These are phyloP conservation scores for Centropus bengalensis DNA, from an alignment of 2,113 vertebrate genomes.

Conservation along the genomic window DNA sequence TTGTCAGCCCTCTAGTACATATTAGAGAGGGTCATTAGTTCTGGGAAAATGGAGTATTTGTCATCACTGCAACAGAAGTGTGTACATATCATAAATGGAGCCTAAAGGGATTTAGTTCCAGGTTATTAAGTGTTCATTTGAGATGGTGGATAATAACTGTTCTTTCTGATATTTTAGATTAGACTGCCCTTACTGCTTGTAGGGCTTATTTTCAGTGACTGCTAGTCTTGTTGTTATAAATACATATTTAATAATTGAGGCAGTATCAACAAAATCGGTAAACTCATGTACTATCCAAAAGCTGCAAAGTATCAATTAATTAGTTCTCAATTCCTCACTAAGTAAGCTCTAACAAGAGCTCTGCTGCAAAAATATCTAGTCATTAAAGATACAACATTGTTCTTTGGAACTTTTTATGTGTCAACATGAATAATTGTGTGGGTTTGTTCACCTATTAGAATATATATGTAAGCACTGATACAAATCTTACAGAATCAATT, in stretches of 20 bases:
- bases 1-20: slow-evolving; percentile 32
- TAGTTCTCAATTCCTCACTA: neutral
- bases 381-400: neutral
- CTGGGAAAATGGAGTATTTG: slow-evolving; percentile 53
- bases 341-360: neutral
- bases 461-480: neutral
- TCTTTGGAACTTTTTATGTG: neutral
- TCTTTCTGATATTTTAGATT: slow-evolving; percentile 49
- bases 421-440: neutral
- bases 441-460: neutral
- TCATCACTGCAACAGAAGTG: slow-evolving; percentile 58
- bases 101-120: slow-evolving; percentile 72
- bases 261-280: neutral
- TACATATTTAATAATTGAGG: slow-evolving; percentile 1
- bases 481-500: neutral
- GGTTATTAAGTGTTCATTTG: slow-evolving; percentile 69
- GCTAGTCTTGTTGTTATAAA: slow-evolving; percentile 21
- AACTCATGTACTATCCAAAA: neutral
- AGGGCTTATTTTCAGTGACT: slow-evolving; percentile 25
- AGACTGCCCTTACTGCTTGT: neutral
- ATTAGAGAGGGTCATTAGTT: slow-evolving; percentile 66
- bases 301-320: neutral
- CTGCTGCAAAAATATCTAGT: neutral
- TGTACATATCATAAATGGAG: slow-evolving; percentile 61
- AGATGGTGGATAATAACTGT: slow-evolving; percentile 34